Evolutionary conservation across 2,888 invertebrate genomes (phyloP).

Genomic region (Ormyrus thymus): DNA sequence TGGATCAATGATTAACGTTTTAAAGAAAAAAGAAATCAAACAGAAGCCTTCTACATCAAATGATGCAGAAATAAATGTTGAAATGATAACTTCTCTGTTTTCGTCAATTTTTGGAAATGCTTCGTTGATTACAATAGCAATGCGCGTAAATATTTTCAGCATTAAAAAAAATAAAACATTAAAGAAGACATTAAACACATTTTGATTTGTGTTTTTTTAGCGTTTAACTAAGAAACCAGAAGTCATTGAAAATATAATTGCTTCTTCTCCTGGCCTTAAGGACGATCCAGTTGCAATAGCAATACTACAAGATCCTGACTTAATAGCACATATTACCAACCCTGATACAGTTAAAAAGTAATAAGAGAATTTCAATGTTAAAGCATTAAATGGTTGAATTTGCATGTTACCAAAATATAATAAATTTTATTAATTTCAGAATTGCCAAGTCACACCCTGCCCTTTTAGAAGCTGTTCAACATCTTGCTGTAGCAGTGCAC

Average conservation of each 20-base stretch:
- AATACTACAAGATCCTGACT: constrained; percentile 85
- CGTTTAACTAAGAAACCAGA: constrained; percentile 74
- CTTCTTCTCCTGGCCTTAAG: constrained; percentile 82
- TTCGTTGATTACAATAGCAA: constrained; percentile 5
- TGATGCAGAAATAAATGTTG: constrained; percentile 78
- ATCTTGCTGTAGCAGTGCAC: constrained; percentile 80
- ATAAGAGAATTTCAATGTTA: constrained; percentile 15
- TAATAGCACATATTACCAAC: constrained; percentile 84
- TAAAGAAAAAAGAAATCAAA: constrained; percentile 71
- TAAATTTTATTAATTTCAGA: constrained; percentile 67
- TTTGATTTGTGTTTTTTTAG: constrained; percentile 59
- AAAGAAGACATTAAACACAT: background rate
- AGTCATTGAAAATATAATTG: constrained; percentile 82
- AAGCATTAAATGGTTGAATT: background rate
- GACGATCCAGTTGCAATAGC: constrained; percentile 85
- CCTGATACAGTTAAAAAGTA: constrained; percentile 80
- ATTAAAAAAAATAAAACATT: background rate
- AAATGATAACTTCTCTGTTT: constrained; percentile 80
- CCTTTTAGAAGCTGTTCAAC: constrained; percentile 82
- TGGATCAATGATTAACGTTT: constrained; percentile 78
- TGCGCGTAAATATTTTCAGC: constrained; percentile 28
- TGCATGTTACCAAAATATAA: too few species aligned
- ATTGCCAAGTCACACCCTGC: constrained; percentile 83
- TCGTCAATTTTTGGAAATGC: constrained; percentile 79
- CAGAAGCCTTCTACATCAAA: background rate